These are phyloP conservation scores for Hydrochoerus hydrochaeris DNA, from an alignment of 2,113 vertebrate species.

Conservation along the genomic window DNA sequence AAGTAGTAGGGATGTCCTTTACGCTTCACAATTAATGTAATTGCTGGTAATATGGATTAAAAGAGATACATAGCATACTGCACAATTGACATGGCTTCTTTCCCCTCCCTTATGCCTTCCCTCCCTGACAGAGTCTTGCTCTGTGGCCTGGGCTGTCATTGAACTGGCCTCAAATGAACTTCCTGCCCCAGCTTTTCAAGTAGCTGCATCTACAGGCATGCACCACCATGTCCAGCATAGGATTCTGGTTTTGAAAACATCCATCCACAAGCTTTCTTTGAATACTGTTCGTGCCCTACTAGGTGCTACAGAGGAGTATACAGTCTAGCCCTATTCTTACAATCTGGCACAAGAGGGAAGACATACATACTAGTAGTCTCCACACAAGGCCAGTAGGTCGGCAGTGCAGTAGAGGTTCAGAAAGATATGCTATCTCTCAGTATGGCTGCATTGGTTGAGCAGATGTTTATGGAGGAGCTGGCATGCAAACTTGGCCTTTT, in stretches of 20 bases:
- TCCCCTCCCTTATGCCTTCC: background rate
- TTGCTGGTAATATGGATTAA: constrained; percentile 50
- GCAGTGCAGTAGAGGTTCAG: background rate
- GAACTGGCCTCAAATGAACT: background rate
- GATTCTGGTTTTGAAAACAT: constrained; percentile 53
- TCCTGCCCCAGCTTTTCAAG: background rate
- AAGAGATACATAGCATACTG: constrained; percentile 29
- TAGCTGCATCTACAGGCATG: background rate
- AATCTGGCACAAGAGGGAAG: constrained; percentile 7
- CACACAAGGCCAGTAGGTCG: background rate
- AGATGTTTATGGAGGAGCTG: background rate
- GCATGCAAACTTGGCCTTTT: background rate
- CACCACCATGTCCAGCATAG: background rate
- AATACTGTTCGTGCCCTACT: background rate
- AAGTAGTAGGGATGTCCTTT: constrained; percentile 49
- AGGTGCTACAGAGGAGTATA: background rate
- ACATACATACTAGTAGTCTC: background rate
- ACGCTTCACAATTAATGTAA: constrained; percentile 66
- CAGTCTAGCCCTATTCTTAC: background rate
- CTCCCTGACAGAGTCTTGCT: background rate
- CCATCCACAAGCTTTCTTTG: constrained; percentile 11
- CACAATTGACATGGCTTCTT: constrained; percentile 41
- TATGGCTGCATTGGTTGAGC: background rate
- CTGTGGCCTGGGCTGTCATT: background rate
- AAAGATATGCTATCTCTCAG: background rate